Conservation (phyloP, 2,888 invertebrate species). For the Hypsopygia costalis region DNA sequence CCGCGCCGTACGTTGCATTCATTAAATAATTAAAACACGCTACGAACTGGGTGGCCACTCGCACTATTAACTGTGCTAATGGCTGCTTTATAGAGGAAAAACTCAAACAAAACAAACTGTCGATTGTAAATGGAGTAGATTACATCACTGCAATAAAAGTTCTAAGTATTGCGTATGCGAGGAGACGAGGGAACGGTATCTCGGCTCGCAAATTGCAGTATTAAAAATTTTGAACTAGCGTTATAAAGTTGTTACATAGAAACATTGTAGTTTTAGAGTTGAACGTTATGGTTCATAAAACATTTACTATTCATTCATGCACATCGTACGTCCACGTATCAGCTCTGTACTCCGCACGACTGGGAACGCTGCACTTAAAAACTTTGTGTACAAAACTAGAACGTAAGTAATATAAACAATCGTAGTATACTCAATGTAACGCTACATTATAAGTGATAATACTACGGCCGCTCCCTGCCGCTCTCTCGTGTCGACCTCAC, state of each 20-base stretch:
- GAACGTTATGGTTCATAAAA: slow-evolving; percentile 43
- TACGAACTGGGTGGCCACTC: slow-evolving; percentile 25
- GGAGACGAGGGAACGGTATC: slow-evolving; percentile 28
- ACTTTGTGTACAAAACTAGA: slow-evolving; percentile 19
- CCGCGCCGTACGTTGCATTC: slow-evolving; percentile 22
- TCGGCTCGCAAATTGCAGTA: slow-evolving; percentile 51
- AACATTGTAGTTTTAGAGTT: slow-evolving; percentile 52
- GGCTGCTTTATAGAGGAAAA: slow-evolving; percentile 21
- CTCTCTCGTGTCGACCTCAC: too few relatives aligned
- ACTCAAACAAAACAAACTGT: slow-evolving; percentile 38
- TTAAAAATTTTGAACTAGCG: slow-evolving; percentile 59
- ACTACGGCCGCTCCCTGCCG: too few relatives aligned
- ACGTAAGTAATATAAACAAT: too few relatives aligned
- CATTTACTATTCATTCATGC: slow-evolving; percentile 40
- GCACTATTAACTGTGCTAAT: slow-evolving; percentile 41
- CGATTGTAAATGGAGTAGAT: slow-evolving; percentile 26
- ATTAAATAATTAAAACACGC: slow-evolving; percentile 53
- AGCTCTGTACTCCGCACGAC: not conserved
- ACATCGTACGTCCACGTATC: slow-evolving; percentile 21
- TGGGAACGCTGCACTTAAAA: slow-evolving; percentile 19
- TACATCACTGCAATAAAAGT: slow-evolving; percentile 32
- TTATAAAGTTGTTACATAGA: slow-evolving; percentile 45
- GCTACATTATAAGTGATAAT: too few relatives aligned
- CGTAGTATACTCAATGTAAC: too few relatives aligned
- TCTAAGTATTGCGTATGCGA: slow-evolving; percentile 20